These are phyloP conservation scores for Neoniphon sammara DNA, from an alignment of 2,797 vertebrate species.

Conservation along the genomic window DNA sequence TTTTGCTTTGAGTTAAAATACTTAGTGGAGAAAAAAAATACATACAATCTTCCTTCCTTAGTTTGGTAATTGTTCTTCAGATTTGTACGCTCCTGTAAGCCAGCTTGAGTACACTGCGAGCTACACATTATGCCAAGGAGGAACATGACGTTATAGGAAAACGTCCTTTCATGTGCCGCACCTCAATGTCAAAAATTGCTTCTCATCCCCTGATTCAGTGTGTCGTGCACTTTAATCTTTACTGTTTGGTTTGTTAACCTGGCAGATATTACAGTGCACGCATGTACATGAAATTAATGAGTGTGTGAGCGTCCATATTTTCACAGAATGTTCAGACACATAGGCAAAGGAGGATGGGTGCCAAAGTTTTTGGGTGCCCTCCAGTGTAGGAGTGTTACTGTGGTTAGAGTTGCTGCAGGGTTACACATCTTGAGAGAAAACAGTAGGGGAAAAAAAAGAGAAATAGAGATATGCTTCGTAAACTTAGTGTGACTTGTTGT, in stretches of 20 bases:
- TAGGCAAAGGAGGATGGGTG: not conserved
- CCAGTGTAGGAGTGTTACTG: constrained; percentile 5
- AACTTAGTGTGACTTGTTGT: not conserved
- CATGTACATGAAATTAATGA: too few species aligned
- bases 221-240: not conserved
- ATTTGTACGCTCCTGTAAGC: not conserved
- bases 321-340: not conserved
- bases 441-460: not conserved
- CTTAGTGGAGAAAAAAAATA: not conserved
- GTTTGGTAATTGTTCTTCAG: not conserved
- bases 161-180: not conserved
- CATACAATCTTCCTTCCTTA: not conserved
- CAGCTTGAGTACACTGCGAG: too few species aligned
- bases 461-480: too few species aligned
- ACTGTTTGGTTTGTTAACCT: too few species aligned
- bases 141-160: not conserved
- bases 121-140: not conserved
- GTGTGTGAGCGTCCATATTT: not conserved
- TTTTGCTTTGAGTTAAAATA: not conserved
- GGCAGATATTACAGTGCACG: too few species aligned
- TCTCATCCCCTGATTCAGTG: not conserved
- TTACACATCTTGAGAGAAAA: not conserved
- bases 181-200: not conserved
- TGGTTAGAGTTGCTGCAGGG: not conserved
- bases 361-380: not conserved